Evolutionary conservation across 1,140 invertebrate species (phyloP), one percentile per base, ranked within the genome.

Genomic region (Trachymyrmex cornetzi): DNA sequence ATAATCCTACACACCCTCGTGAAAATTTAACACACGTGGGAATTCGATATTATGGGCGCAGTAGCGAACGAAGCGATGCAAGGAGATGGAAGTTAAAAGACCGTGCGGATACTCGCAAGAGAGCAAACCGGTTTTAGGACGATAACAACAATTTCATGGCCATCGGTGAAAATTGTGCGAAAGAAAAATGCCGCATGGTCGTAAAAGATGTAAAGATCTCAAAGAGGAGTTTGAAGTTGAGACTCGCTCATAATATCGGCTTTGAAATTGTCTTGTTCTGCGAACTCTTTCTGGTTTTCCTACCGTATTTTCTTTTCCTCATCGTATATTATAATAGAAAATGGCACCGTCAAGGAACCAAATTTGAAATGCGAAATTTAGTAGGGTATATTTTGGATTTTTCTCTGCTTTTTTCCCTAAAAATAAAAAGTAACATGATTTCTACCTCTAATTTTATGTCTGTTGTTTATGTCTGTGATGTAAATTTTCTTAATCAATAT

Each of bases 401-500:
- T 74, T n/a, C 16, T n/a, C 7, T 57, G 16, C 4, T 44, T 12
- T 64, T 61, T 19, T 50, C 1, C 53, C 16, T 64, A 19, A 79
- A 69, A 61, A 55, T 3, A n/a, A 24, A 85, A 66, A 50, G 34
- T 22, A 48, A 79, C 38, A 72, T 30, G 53, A 59, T 57, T 75
- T 19, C 24, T 27, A 30, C 12, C 57, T 79, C 59, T 91, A 90
- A 91, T 90, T 90, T 88, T 30, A 30, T 34, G 30, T 34, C 5
- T 34, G 50, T 57, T 38, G 22, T 59, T 85, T 38, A 86, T 71
- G 63, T 63, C 67, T 53, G n/a, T 59, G 64, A 89, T 88, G 75
- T 69, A 63, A 91, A 89, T 80, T 88, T 89, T 87, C 88, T 92
- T 93, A 89, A 93, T 93, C 92, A 92, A 92, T 93, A 92, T 90